Percentiles rank a stretch among this genome's conserved stretches.
These are phyloP conservation scores for Nomada lathburiana DNA, from an alignment of 2,888 invertebrate species.

Conservation along the genomic window DNA sequence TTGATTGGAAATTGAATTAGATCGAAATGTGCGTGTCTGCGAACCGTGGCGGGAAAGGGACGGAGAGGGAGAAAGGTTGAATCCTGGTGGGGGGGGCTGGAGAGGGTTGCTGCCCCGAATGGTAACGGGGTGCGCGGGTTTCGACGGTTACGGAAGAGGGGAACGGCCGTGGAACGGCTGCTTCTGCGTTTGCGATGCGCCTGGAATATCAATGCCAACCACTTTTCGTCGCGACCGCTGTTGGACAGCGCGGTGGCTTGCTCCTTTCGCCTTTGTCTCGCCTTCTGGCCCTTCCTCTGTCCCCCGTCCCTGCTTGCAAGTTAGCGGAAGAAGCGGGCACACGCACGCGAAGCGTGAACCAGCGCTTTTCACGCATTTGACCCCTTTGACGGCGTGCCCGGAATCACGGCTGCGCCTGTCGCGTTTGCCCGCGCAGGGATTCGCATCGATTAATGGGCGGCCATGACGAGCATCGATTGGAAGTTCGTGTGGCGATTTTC, in stretches of 20 bases:
- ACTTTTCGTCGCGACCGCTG: constrained; percentile 69
- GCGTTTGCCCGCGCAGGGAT: constrained; percentile 51
- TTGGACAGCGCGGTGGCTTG: constrained; percentile 51
- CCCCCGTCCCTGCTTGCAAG: neutral
- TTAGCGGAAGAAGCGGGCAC: neutral
- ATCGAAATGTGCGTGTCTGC: constrained; percentile 85
- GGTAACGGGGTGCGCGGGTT: constrained; percentile 48
- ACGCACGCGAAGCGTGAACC: constrained; percentile 20
- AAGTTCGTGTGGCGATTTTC: neutral
- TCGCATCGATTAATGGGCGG: constrained; percentile 55
- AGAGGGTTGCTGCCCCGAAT: constrained; percentile 10
- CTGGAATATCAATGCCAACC: constrained; percentile 81
- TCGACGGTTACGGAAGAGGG: constrained; percentile 59
- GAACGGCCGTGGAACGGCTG: constrained; percentile 78
- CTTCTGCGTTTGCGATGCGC: constrained; percentile 78
- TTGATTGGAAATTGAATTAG: constrained; percentile 87
- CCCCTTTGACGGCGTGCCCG: constrained; percentile 54
- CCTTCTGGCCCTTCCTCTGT: neutral
- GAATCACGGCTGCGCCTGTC: constrained; percentile 48
- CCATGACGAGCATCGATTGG: constrained; percentile 51
- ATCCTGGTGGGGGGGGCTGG: constrained; percentile 6
- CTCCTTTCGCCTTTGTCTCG: constrained; percentile 22
- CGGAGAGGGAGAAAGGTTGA: constrained; percentile 18
- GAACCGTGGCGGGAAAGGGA: constrained; percentile 27
- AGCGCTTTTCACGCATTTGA: constrained; percentile 58